Base-by-base conservation (phyloP, 2,113 vertebrate species). In the Corythornis cristatus region DNA sequence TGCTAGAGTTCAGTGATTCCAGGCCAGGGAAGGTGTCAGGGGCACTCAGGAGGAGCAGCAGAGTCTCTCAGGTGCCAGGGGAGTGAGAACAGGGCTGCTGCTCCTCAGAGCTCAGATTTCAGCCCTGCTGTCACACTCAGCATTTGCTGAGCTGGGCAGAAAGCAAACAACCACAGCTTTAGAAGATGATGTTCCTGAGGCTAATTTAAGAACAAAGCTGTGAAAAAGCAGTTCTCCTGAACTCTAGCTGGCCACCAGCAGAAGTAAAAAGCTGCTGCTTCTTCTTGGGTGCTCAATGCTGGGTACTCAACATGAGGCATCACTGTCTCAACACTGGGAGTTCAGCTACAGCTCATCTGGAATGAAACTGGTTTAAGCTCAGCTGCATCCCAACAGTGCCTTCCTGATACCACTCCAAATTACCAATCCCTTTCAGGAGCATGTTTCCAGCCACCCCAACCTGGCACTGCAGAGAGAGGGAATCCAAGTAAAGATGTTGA, bases 241-340 rank as follows among this genome's bases (percentile, higher is more conserved):
- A 3, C 37, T 33, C 18, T 7, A 0, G n/a, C 23, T 43, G 20
- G 29, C 23, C 9, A 2, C 7, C 1, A 5, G 28, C 15, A 1
- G 2, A 37, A 66, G 29, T 0, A 2, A 33, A 62, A 66, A 72
- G 15, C 22, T 23, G 26, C 31, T 54, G 15, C 31, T 54, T 51
- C 22, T 66, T 43, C 25, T 3, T 1, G 42, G 9, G 15, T 4
- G 12, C 10, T 0, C 8, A 37, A 12, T 4, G 51, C 29, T 5
- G 48, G 58, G 22, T 15, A 37, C 12, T 3, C 20, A 7, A 8
- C 22, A 8, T 2, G 3, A 29, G 37, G 45, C 40, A 67, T 29
- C 26, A 11, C 43, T 22, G 54, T 15, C 66, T 29, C 58, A 21
- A 17, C 12, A 67, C 45, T 73, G 11, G 67, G 5, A 3, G 23